These are phyloP conservation scores for Proisotoma minuta DNA, from an alignment of 2,888 invertebrate genomes.

Conservation along the genomic window DNA sequence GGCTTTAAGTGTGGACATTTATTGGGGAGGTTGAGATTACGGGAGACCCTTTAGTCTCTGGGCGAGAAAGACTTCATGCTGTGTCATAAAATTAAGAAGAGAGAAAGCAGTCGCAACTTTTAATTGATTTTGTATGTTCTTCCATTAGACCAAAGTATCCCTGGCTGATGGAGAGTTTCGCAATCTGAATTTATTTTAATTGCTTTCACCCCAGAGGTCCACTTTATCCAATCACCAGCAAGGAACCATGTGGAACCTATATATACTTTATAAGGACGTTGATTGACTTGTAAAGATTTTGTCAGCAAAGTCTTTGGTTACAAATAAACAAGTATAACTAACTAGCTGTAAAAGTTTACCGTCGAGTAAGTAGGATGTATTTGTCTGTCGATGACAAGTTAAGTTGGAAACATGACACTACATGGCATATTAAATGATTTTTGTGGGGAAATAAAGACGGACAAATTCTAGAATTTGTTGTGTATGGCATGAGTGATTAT, in stretches of 20 bases:
- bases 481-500: too few species aligned
- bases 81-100: slow-evolving; percentile 2
- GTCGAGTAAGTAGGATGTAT: too few species aligned
- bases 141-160: too few species aligned
- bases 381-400: too few species aligned
- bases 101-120: neutral
- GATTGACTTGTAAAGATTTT: neutral
- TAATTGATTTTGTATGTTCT: slow-evolving; percentile 2
- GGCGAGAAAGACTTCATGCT: neutral
- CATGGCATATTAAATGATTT: too few species aligned
- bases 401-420: too few species aligned
- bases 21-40: neutral
- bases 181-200: slow-evolving; percentile 2
- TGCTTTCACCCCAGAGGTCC: neutral
- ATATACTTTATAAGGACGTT: too few species aligned
- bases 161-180: neutral
- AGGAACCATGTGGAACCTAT: neutral
- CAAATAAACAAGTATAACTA: too few species aligned
- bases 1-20: neutral
- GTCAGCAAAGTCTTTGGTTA: neutral
- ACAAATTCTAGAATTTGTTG: too few species aligned
- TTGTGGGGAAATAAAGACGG: too few species aligned
- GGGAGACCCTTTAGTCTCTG: too few species aligned
- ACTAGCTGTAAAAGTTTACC: too few species aligned
- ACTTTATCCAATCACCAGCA: neutral